Evolutionary conservation across 2,888 invertebrate genomes (phyloP).

Genomic region (Apeira syringaria): DNA sequence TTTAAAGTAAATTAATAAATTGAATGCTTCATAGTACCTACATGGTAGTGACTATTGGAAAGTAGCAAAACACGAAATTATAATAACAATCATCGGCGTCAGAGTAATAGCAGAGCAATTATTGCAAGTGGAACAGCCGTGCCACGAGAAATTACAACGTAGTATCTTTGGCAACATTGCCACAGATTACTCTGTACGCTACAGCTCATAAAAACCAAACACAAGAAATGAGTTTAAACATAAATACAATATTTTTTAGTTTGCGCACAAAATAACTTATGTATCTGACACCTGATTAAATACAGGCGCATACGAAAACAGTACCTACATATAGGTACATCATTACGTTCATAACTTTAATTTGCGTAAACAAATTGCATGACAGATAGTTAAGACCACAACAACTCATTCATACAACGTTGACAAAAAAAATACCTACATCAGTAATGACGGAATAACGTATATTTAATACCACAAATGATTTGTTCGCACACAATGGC

Average conservation of each 20-base stretch:
- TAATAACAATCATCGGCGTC: slow-evolving; percentile 12
- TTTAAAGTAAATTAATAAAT: no score
- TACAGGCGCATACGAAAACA: not conserved
- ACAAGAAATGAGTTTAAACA: no score
- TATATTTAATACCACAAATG: not conserved
- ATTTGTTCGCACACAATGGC: not conserved
- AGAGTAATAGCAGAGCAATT: slow-evolving; percentile 20
- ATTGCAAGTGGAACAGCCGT: slow-evolving; percentile 23
- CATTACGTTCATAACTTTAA: not conserved
- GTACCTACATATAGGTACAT: not conserved
- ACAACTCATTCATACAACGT: not conserved
- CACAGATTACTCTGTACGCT: not conserved
- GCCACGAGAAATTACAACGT: slow-evolving; percentile 22
- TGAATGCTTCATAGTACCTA: no score
- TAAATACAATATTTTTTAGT: no score
- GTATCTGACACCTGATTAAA: slow-evolving; percentile 14
- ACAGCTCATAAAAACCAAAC: not conserved
- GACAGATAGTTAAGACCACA: not conserved
- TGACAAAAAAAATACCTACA: not conserved
- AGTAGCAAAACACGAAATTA: slow-evolving; percentile 7
- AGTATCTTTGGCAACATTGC: not conserved
- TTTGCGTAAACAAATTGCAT: slow-evolving; percentile 9
- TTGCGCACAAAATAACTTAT: slow-evolving; percentile 1
- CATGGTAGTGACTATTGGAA: no score
- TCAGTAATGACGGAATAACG: not conserved